phyloP scores from a whole-genome alignment of 2,888 invertebrate species.

The Rambutsinella grinnellia region DNA sequence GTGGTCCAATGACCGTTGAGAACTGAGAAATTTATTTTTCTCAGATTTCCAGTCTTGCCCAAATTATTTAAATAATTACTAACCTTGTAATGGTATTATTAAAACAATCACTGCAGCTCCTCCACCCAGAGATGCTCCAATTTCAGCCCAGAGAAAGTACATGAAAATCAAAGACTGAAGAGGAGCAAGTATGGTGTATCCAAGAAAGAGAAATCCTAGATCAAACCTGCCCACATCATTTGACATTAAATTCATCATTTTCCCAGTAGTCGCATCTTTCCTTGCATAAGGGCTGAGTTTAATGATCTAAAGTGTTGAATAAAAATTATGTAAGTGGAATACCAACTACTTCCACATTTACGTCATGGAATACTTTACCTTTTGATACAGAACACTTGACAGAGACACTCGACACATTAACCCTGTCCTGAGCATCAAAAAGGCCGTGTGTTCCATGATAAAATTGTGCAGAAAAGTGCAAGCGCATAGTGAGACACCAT shows the following conservation, averaged over 20 bases:
- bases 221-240: slow-evolving; percentile 94
- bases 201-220: slow-evolving; percentile 78
- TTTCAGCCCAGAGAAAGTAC: slow-evolving; percentile 82
- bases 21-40: slow-evolving; percentile 65
- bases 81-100: slow-evolving; percentile 87
- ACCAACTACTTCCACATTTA: slow-evolving; percentile 44
- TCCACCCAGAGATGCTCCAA: slow-evolving; percentile 79
- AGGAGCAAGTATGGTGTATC: slow-evolving; percentile 85
- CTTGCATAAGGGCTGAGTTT: slow-evolving; percentile 84
- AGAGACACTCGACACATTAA: slow-evolving; percentile 84
- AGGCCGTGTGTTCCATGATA: slow-evolving; percentile 90
- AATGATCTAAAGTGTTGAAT: slow-evolving; percentile 75
- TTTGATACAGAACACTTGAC: slow-evolving; percentile 88
- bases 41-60: too few species aligned
- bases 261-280: slow-evolving; percentile 87
- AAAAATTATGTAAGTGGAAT: slow-evolving; percentile 74
- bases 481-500: slow-evolving; percentile 52
- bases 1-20: slow-evolving; percentile 70
- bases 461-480: slow-evolving; percentile 78
- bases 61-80: slow-evolving; percentile 83
- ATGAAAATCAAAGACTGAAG: slow-evolving; percentile 84
- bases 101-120: slow-evolving; percentile 84
- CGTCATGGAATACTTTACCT: slow-evolving; percentile 73
- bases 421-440: slow-evolving; percentile 38
- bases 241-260: slow-evolving; percentile 94